Base-by-base conservation (phyloP, 1,140 invertebrate species). In the Ips nitidus region DNA sequence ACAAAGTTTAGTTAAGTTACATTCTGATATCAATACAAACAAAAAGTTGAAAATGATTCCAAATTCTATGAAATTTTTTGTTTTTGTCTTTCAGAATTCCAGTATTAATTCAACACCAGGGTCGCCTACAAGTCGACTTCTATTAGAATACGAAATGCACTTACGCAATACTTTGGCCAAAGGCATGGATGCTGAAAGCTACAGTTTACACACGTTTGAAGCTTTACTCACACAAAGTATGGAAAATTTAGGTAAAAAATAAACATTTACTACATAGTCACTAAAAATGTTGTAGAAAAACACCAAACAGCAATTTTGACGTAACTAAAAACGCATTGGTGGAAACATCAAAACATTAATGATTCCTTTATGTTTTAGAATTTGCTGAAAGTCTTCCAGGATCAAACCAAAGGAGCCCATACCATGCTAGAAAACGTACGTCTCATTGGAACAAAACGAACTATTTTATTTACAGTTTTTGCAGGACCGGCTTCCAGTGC, bases 71-170 rank as follows among this genome's bases (percentile, higher is more conserved):
- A 37, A 55, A 55, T 22, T 8, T 8, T 2, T 42, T 59, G 50
- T 69, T 69, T 42, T 36, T 61, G n/a, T n/a, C 52, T 37, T 65
- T 52, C 57, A 80, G 79, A 80, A 80, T 68, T 71, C 76, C 5
- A 80, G 76, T 65, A 71, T 75, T 52, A 88, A 87, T 2, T 91
- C 91, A 5, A 92, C 91, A 0, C 91, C 93, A 1, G 91, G 92
- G 37, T 94, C 93, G 8, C 93, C 94, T 5, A 95, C 93, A 6
- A 93, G 91, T 63, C 84, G 93, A 43, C 85, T 96, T 1, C 85
- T 95, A 3, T 85, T 96, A 61, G 94, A 97, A 83, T 97, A 98
- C 81, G 95, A 98, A 84, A 94, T 96, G 90, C 94, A 97, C 82
- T 85, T 97, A 52, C 84, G 95, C 57, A 97, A 97, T 80, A 95